Base-by-base conservation (phyloP, 2,113 vertebrate species). In the Proteles cristata region DNA sequence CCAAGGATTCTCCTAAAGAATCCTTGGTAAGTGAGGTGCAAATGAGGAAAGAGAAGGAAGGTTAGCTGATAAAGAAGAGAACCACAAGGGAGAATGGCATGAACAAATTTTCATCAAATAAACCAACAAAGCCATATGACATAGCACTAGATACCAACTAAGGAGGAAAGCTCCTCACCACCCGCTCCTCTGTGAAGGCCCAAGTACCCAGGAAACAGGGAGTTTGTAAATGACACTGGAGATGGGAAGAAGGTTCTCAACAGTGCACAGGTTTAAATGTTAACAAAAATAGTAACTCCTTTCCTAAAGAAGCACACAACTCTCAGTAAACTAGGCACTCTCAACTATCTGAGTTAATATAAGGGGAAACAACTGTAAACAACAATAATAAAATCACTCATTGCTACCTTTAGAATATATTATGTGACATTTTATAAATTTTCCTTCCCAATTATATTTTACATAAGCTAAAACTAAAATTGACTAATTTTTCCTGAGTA, bases 231-330 rank as follows among this genome's bases (percentile, higher is more conserved):
- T 65, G 93, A 94, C 15, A 83, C 6, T 66, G 50, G 65, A 96
- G 55, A n/a, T 35, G 31, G 79, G 43, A 85, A n/a, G n/a, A 80
- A 68, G 45, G 74, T 71, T 94, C 86, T 94, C 79, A 90, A 48
- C 9, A 85, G 58, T 4, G 63, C 8, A 11, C 19, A 73, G 61
- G 48, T 94, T 90, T 80, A 95, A 97, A 90, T 63, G 63, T 90
- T 96, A 97, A 97, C 58, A 87, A 94, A 94, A 93, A 92, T 58
- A 92, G 66, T 31, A 96, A 83, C 35, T 90, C 19, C 89, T 82
- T 97, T 93, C 26, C 35, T 93, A 93, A 93, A 93, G 63, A 68
- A 96, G 5, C 11, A 93, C 43, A 77, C 58, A 66, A 83, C 33
- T 88, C 25, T 90, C 35, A 92, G 93, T 94, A 84, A 94, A 97